Percentiles rank a stretch among this genome's conserved stretches.
Conservation (phyloP, 2,113 vertebrate genomes). For the Otis tarda region DNA sequence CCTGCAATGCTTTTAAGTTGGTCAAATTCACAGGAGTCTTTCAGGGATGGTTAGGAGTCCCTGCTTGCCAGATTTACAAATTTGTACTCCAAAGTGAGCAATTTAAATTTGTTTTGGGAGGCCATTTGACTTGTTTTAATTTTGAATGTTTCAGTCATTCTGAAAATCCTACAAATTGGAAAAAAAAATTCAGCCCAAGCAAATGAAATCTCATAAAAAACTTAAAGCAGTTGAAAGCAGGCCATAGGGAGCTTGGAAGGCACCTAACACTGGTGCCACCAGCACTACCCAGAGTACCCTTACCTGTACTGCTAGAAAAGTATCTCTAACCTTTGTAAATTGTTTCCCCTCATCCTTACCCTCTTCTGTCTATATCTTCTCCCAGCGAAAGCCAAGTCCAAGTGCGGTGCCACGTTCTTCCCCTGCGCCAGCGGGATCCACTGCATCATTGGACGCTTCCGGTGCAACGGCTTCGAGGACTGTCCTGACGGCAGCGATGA, state of each 20-base stretch:
- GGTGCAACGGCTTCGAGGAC: conserved; percentile 93
- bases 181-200: not conserved
- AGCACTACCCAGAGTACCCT: rapidly evolving
- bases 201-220: not conserved
- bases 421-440: conserved; percentile 91
- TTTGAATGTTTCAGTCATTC: not conserved
- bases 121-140: not conserved
- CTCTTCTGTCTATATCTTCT: not conserved
- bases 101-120: not conserved
- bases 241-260: not conserved
- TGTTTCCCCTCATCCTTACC: not conserved
- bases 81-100: not conserved
- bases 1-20: not conserved
- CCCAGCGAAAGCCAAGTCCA: conserved; percentile 90
- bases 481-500: conserved; percentile 96
- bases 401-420: conserved; percentile 91
- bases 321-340: not conserved
- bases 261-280: not conserved
- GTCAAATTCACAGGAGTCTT: not conserved
- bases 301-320: not conserved
- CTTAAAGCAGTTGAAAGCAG: not conserved
- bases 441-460: conserved; percentile 97
- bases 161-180: not conserved
- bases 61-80: not conserved
- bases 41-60: not conserved